A percentile compares a stretch with the other conserved stretches of the same genome.
These are phyloP conservation scores for Platyrinchus mystaceus DNA, from an alignment of 2,797 vertebrate species.

Conservation along the genomic window DNA sequence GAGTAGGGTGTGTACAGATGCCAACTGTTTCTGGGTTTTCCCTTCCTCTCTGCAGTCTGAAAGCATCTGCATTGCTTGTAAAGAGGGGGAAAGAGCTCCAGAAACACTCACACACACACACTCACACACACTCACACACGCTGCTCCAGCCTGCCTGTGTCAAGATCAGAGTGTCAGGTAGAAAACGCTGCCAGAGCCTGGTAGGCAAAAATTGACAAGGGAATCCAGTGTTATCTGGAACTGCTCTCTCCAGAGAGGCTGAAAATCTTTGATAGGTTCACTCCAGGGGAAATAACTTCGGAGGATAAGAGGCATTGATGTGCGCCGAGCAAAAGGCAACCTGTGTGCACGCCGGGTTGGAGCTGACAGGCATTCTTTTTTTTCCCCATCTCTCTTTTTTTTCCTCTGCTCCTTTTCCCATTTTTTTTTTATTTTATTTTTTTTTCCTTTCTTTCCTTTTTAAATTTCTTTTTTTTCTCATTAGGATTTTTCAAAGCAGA, in stretches of 20 bases:
- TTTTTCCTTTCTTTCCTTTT: rapidly evolving
- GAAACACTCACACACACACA: background rate
- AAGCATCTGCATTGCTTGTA: constrained; percentile 18
- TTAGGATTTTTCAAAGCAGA: background rate
- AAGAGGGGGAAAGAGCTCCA: background rate
- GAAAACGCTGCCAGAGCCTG: background rate
- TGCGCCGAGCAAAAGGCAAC: constrained; percentile 38
- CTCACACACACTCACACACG: background rate
- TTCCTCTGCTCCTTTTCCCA: background rate
- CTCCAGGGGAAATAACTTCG: constrained; percentile 57
- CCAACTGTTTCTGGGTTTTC: background rate
- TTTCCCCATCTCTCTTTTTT: background rate
- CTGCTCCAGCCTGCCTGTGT: background rate
- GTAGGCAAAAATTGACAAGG: constrained; percentile 40
- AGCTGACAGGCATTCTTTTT: background rate
- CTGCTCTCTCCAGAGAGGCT: constrained; percentile 51
- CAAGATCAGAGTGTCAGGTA: background rate
- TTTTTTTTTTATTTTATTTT: background rate
- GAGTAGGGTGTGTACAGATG: constrained; percentile 15
- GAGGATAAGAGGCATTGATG: constrained; percentile 43
- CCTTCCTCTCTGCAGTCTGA: background rate
- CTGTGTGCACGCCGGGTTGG: background rate
- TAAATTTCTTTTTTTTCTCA: background rate
- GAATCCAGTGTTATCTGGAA: constrained; percentile 29
- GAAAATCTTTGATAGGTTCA: constrained; percentile 62